These are phyloP conservation scores for Scartelaos histophorus DNA, from an alignment of 2,113 vertebrate species.

Conservation along the genomic window DNA sequence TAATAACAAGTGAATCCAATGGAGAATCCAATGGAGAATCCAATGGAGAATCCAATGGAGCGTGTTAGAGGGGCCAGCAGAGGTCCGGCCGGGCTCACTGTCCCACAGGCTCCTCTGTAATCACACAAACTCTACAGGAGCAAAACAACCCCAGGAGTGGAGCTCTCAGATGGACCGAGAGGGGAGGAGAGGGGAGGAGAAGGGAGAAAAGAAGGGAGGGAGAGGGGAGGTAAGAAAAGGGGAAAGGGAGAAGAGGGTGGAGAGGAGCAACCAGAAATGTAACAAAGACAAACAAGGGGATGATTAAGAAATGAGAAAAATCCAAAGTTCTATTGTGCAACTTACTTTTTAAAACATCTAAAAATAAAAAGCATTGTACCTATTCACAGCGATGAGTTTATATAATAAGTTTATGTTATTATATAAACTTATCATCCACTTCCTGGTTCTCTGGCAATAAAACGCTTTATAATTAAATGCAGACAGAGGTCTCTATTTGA, in stretches of 20 bases:
- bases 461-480: no score
- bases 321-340: not conserved
- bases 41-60: conserved; percentile 32
- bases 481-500: no score
- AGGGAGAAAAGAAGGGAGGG: not conserved
- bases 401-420: no score
- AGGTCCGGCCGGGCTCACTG: conserved; percentile 25
- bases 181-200: conserved; percentile 5
- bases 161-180: conserved; percentile 2
- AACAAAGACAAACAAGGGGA: conserved; percentile 16
- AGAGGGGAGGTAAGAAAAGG: conserved; percentile 7
- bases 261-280: conserved; percentile 7
- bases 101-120: conserved; percentile 41
- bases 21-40: conserved; percentile 27
- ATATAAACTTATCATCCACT: no score
- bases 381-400: no score
- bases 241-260: not conserved
- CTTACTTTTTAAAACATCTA: no score
- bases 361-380: no score
- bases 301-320: conserved; percentile 4
- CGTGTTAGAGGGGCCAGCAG: conserved; percentile 24
- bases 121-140: conserved; percentile 36
- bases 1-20: conserved; percentile 27
- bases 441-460: no score
- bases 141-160: conserved; percentile 43